A percentile compares a stretch with the other conserved stretches of the same genome.
These are phyloP conservation scores for Morpho deidamia DNA, from an alignment of 2,888 invertebrate genomes.

Conservation along the genomic window DNA sequence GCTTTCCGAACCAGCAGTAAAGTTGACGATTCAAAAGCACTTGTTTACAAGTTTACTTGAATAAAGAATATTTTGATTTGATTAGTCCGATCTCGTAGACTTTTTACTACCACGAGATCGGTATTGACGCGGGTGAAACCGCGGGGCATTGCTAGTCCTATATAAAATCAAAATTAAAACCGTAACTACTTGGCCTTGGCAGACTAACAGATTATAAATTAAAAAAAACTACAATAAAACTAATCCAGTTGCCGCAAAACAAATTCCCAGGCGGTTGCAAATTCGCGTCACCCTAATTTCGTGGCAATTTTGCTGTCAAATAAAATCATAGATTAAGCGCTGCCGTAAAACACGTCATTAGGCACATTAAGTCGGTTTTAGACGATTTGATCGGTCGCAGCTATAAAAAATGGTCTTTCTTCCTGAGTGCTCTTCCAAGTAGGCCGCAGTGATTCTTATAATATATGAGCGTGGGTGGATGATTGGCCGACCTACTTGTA, in stretches of 20 bases:
- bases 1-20: no score
- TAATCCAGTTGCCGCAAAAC: background rate
- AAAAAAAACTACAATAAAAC: background rate
- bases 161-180: no score
- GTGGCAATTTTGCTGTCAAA: conserved; percentile 4
- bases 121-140: no score
- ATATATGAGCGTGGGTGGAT: conserved; percentile 44
- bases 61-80: no score
- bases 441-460: conserved; percentile 39
- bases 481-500: conserved; percentile 44
- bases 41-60: no score
- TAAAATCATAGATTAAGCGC: conserved; percentile 10
- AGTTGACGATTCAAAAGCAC: no score
- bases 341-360: conserved; percentile 10
- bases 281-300: background rate
- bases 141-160: no score
- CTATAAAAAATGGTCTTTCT: conserved; percentile 15
- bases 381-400: conserved; percentile 6
- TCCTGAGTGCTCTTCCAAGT: conserved; percentile 36
- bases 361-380: conserved; percentile 1
- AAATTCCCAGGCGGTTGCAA: background rate
- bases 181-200: no score
- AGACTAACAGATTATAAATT: no score
- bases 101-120: no score
- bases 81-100: no score